Percentiles rank a stretch among this genome's conserved stretches.
Conservation (phyloP, 2,113 vertebrate genomes). For the Nycticorax nycticorax region DNA sequence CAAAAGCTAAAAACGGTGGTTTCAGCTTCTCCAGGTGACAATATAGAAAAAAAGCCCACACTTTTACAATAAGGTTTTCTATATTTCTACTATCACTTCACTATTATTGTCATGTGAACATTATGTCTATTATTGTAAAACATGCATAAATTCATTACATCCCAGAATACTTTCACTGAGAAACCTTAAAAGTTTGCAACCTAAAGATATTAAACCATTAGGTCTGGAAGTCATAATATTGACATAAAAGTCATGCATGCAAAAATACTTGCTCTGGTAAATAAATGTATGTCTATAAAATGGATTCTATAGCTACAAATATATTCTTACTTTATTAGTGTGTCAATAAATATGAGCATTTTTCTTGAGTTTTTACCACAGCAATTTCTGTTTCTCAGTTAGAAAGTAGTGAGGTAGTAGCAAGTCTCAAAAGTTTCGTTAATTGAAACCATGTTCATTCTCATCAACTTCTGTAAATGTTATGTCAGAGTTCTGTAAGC, state of each 20-base stretch:
- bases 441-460: neutral
- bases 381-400: neutral
- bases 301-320: neutral
- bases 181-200: neutral
- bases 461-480: neutral
- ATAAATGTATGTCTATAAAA: neutral
- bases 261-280: neutral
- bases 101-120: neutral
- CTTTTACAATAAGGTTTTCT: neutral
- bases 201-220: neutral
- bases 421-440: neutral
- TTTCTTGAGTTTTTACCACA: neutral
- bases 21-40: neutral
- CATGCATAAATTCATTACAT: accelerated
- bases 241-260: neutral
- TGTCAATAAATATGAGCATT: neutral
- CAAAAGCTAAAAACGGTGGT: neutral
- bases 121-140: neutral
- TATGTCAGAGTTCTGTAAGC: neutral
- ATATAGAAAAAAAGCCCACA: neutral
- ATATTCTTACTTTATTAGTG: neutral
- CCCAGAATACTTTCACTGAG: neutral
- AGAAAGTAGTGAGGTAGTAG: neutral
- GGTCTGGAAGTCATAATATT: neutral
- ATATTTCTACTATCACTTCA: neutral